Evolutionary conservation across 2,113 vertebrate species (phyloP).

Genomic region (Phasianus colchicus): DNA sequence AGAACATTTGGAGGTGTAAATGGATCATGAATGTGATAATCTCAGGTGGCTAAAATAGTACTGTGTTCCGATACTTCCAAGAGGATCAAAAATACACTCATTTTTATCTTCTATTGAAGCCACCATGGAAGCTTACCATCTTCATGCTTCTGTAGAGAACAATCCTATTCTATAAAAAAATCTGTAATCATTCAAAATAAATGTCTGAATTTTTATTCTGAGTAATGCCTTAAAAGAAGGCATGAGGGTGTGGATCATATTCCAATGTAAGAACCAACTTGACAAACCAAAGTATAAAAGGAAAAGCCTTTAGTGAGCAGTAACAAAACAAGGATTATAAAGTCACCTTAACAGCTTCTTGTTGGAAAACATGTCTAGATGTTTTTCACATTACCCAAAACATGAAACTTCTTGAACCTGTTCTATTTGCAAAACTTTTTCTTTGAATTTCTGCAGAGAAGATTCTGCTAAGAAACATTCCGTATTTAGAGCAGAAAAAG

Average conservation of each 20-base stretch:
- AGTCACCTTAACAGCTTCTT: neutral
- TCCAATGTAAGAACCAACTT: neutral
- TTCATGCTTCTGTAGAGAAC: neutral
- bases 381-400: neutral
- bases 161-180: neutral
- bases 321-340: neutral
- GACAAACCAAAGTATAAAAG: neutral
- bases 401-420: neutral
- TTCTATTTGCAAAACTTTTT: neutral
- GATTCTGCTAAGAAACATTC: neutral
- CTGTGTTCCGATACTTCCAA: neutral
- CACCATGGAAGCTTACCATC: neutral
- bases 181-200: neutral
- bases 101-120: neutral
- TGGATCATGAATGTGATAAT: neutral
- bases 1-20: neutral
- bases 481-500: neutral
- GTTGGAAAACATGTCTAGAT: neutral
- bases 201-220: neutral
- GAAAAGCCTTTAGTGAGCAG: neutral
- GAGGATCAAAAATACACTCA: neutral
- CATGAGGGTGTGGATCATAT: neutral
- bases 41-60: neutral
- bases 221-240: neutral
- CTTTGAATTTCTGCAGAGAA: neutral